These are phyloP conservation scores for Exephanes ischioxanthus DNA, from an alignment of 2,888 invertebrate species.

Conservation along the genomic window DNA sequence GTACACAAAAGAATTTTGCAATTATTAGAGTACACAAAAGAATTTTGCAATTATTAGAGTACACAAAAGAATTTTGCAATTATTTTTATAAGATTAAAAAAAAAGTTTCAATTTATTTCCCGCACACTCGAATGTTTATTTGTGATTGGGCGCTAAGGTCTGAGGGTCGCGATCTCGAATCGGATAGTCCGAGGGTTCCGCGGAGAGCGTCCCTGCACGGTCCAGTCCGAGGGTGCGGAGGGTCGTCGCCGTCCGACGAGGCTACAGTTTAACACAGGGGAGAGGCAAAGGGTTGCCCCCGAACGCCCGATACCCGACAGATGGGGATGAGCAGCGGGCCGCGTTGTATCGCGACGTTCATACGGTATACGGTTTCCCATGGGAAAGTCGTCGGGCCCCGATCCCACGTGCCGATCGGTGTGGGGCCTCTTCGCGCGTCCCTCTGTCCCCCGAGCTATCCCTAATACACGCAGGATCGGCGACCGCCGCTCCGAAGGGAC, in stretches of 20 bases:
- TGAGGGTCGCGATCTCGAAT: background rate
- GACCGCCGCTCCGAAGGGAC: conserved; percentile 31
- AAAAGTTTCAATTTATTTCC: no score
- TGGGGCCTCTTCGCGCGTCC: conserved; percentile 51
- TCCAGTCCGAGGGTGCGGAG: conserved; percentile 28
- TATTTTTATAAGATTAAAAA: no score
- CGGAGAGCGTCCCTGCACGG: background rate
- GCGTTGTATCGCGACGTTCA: conserved; percentile 63
- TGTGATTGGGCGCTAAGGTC: background rate
- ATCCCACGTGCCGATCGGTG: conserved; percentile 74
- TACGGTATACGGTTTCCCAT: conserved; percentile 80
- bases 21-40: no score
- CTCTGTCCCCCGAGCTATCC: conserved; percentile 37
- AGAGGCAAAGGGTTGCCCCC: conserved; percentile 63
- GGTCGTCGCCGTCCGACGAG: background rate
- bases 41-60: no score
- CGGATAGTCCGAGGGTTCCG: conserved; percentile 32
- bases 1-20: no score
- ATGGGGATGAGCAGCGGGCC: conserved; percentile 75
- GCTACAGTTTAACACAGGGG: conserved; percentile 29
- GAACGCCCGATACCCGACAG: conserved; percentile 69
- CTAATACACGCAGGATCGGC: conserved; percentile 2
- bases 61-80: no score
- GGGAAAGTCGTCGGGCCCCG: conserved; percentile 79
- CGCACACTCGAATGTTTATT: background rate